Conservation (phyloP, 2,888 invertebrate genomes). For the Diaprepes abbreviatus region DNA sequence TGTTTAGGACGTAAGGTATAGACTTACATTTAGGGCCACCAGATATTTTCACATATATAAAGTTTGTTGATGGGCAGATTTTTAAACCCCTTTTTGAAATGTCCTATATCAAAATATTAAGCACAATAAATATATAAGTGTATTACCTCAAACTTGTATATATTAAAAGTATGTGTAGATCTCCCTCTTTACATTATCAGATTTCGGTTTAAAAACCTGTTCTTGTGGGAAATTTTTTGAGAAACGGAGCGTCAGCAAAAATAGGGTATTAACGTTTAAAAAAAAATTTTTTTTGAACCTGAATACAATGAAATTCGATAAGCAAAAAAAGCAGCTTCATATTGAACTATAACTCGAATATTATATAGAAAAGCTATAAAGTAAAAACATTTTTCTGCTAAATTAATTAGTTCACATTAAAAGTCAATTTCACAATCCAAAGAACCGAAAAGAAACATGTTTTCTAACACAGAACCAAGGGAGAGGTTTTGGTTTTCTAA, state of each 20-base stretch:
- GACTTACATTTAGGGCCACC: slow-evolving; percentile 5
- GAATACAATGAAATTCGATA: too few species aligned
- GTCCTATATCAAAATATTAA: slow-evolving; percentile 53
- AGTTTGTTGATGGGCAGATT: slow-evolving; percentile 15
- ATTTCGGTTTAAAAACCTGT: slow-evolving; percentile 27
- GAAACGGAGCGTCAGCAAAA: slow-evolving; percentile 9
- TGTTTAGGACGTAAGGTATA: slow-evolving; percentile 12
- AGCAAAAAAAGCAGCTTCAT: too few species aligned
- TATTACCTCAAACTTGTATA: slow-evolving; percentile 52
- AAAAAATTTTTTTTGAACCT: too few species aligned
- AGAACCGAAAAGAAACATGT: too few species aligned
- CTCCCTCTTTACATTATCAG: slow-evolving; percentile 32
- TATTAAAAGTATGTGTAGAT: slow-evolving; percentile 42
- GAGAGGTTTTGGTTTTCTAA: too few species aligned
- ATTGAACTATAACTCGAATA: too few species aligned
- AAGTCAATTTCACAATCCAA: too few species aligned
- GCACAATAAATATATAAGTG: slow-evolving; percentile 54
- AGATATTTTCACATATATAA: background rate
- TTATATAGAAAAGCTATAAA: too few species aligned
- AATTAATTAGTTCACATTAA: too few species aligned
- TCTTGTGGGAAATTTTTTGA: slow-evolving; percentile 2
- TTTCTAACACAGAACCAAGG: too few species aligned
- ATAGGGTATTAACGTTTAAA: slow-evolving; percentile 4
- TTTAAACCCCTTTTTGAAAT: slow-evolving; percentile 40
- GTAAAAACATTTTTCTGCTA: too few species aligned